These are phyloP conservation scores for Polypterus senegalus DNA, from an alignment of 2,113 vertebrate genomes.

Conservation along the genomic window DNA sequence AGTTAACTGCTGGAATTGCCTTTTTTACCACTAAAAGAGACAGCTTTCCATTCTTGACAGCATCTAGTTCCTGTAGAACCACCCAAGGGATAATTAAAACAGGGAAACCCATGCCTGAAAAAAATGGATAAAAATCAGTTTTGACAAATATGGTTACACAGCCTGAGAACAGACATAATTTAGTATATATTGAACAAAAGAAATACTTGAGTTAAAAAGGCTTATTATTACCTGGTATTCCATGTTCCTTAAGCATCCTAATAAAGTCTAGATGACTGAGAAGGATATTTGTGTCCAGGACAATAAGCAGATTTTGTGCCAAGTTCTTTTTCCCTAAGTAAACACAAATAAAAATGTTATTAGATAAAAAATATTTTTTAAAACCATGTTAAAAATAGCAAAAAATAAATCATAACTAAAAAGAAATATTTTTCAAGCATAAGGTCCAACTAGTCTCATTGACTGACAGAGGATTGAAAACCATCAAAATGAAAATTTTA, in stretches of 20 bases:
- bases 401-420: too few relatives aligned
- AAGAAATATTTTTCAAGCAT: not conserved
- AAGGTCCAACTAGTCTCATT: not conserved
- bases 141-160: too few relatives aligned
- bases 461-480: not conserved
- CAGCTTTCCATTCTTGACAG: slow-evolving; percentile 65
- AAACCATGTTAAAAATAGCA: too few relatives aligned
- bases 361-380: too few relatives aligned
- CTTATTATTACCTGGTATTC: slow-evolving; percentile 57
- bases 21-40: slow-evolving; percentile 56
- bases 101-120: slow-evolving; percentile 56
- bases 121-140: slow-evolving; percentile 5
- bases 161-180: not conserved
- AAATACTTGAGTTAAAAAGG: not conserved
- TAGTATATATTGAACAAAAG: not conserved
- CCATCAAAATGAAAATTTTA: not conserved
- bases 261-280: slow-evolving; percentile 83
- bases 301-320: slow-evolving; percentile 57
- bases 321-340: slow-evolving; percentile 30
- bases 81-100: slow-evolving; percentile 83
- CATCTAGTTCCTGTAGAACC: slow-evolving; percentile 82
- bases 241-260: slow-evolving; percentile 54
- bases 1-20: slow-evolving; percentile 73
- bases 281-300: slow-evolving; percentile 87
- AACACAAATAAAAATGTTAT: too few relatives aligned